Conservation (phyloP, 2,113 vertebrate genomes). For the Sciurus niger region DNA sequence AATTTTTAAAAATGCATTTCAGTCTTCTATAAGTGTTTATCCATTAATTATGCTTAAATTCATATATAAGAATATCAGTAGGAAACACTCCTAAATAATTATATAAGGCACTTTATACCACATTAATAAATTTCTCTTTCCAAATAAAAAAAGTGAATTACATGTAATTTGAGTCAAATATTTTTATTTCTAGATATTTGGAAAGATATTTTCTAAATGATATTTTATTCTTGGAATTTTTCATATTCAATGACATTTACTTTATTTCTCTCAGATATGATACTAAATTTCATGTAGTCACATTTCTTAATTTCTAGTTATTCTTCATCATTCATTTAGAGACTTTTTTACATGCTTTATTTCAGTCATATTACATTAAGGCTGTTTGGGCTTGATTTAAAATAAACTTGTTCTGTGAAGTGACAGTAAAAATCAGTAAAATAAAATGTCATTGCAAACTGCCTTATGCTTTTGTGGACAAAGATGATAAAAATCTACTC, state of each 20-base stretch:
- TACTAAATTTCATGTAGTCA: constrained; percentile 1
- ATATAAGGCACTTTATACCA: fast-evolving
- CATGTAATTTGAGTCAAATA: not conserved
- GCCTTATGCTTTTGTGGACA: constrained; percentile 69
- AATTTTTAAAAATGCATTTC: not conserved
- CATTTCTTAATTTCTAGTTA: constrained; percentile 51
- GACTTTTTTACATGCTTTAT: constrained; percentile 14
- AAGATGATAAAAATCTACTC: constrained; percentile 74
- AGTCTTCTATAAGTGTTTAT: not conserved
- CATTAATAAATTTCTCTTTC: not conserved
- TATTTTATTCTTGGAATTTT: not conserved
- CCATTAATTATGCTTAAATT: not conserved
- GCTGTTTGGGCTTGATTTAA: constrained; percentile 34
- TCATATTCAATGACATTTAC: not conserved
- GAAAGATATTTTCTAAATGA: not conserved
- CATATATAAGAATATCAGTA: not conserved
- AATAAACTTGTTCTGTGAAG: constrained; percentile 67
- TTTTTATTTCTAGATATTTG: not conserved
- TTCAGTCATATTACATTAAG: constrained; percentile 49
- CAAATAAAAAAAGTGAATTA: not conserved
- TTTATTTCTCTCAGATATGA: not conserved
- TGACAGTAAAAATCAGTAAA: constrained; percentile 77
- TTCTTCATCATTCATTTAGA: constrained; percentile 37
- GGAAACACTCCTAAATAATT: not conserved
- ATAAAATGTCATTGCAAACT: constrained; percentile 79